phyloP scores from a whole-genome alignment of 53 echinoderm and acorn worm species.

The Echinometra lucunter region DNA sequence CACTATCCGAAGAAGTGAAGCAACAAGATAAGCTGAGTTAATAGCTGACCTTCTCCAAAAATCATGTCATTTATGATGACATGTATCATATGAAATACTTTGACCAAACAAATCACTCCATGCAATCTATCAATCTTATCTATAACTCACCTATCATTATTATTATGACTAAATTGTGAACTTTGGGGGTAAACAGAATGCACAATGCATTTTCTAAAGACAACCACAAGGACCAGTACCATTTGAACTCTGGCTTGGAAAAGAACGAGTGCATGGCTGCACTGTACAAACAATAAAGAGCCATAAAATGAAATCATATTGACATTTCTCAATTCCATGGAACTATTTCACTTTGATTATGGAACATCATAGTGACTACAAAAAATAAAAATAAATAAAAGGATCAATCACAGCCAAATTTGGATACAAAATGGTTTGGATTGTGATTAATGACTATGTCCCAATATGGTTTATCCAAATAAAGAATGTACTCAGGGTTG shows the following conservation, averaged over 20 bases:
- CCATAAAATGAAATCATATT: not conserved
- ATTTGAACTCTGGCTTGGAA: not conserved
- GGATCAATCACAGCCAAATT: not conserved
- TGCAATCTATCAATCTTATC: not conserved
- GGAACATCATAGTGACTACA: not conserved
- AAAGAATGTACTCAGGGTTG: not conserved
- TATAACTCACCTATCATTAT: not conserved
- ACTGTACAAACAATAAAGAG: not conserved
- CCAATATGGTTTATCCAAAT: not conserved
- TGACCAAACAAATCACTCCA: not conserved
- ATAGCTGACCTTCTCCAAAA: not conserved
- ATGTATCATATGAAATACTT: not conserved
- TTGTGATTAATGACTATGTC: not conserved
- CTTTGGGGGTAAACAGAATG: not conserved
- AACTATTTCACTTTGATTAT: not conserved
- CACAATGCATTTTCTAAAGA: not conserved
- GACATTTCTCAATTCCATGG: constrained; percentile 2
- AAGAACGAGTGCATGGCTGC: not conserved
- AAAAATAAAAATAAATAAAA: not conserved
- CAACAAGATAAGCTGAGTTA: too few species aligned
- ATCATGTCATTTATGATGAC: not conserved
- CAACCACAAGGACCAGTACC: not conserved
- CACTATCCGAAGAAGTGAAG: too few species aligned
- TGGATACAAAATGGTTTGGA: not conserved
- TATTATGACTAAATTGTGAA: not conserved